phyloP scores from a whole-genome alignment of 2,113 vertebrate genomes.

The Cynoglossus semilaevis region DNA sequence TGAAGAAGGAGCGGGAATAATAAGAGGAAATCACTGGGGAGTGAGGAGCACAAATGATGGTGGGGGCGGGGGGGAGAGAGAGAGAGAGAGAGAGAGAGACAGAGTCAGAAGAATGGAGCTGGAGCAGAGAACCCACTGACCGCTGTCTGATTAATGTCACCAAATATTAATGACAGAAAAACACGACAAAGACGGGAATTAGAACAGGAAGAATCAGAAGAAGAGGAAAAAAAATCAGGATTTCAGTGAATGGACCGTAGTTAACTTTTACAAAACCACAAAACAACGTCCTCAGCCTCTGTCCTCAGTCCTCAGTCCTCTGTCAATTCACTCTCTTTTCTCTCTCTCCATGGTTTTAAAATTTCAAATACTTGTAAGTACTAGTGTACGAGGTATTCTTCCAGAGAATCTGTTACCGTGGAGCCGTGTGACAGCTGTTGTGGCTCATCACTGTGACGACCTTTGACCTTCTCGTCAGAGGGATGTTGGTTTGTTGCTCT shows the following conservation, averaged over 20 bases:
- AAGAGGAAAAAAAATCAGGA: neutral
- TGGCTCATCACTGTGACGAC: constrained; percentile 23
- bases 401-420: constrained; percentile 58
- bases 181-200: neutral
- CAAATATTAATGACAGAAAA: neutral
- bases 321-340: too few relatives aligned
- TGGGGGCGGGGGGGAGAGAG: constrained; percentile 33
- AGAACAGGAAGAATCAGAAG: neutral
- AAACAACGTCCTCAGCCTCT: too few relatives aligned
- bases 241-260: too few relatives aligned
- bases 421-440: constrained; percentile 42
- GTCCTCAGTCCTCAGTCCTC: too few relatives aligned
- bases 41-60: too few relatives aligned
- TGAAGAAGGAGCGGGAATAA: constrained; percentile 36
- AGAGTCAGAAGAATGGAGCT: constrained; percentile 14
- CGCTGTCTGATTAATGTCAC: constrained; percentile 2
- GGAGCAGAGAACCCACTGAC: constrained; percentile 7
- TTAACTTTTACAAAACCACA: too few relatives aligned
- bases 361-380: too few relatives aligned
- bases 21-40: constrained; percentile 32
- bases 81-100: constrained; percentile 12
- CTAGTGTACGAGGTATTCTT: too few relatives aligned
- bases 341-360: constrained; percentile 3
- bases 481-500: constrained; percentile 22
- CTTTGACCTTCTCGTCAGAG: constrained; percentile 19